A percentile compares a stretch with the other conserved stretches of the same genome.
phyloP scores from a whole-genome alignment of 1,140 invertebrate genomes.

The Manduca sexta region DNA sequence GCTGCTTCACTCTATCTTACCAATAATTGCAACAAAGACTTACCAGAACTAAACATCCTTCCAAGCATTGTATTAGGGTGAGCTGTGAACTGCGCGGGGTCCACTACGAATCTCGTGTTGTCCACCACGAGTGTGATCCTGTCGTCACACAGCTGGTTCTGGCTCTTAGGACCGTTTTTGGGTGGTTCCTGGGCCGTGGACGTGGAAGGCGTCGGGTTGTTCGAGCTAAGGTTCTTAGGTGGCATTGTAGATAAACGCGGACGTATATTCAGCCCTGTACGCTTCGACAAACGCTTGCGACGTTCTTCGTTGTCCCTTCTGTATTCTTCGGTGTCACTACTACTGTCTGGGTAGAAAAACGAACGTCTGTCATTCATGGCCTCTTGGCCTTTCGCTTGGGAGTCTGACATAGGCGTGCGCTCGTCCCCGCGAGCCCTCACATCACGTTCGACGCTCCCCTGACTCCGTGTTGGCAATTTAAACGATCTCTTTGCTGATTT shows the following conservation, averaged over 20 bases:
- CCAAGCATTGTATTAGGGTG: slow-evolving; percentile 96
- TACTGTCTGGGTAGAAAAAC: slow-evolving; percentile 61
- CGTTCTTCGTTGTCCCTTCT: slow-evolving; percentile 52
- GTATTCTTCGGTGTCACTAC: slow-evolving; percentile 64
- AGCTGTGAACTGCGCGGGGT: slow-evolving; percentile 91
- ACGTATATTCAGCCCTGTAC: slow-evolving; percentile 40
- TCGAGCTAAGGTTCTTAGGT: slow-evolving; percentile 41
- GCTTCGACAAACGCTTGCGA: slow-evolving; percentile 56
- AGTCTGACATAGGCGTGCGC: slow-evolving; percentile 58
- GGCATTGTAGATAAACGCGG: slow-evolving; percentile 37
- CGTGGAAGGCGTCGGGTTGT: slow-evolving; percentile 44
- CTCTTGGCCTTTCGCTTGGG: slow-evolving; percentile 49
- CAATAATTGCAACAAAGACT: slow-evolving; percentile 12
- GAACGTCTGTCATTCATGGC: slow-evolving; percentile 57
- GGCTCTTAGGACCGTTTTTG: slow-evolving; percentile 44
- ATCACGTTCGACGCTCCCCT: slow-evolving; percentile 44
- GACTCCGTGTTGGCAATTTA: slow-evolving; percentile 11
- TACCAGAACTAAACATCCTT: slow-evolving; percentile 96
- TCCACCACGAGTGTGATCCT: slow-evolving; percentile 94
- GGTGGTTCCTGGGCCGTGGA: slow-evolving; percentile 48
- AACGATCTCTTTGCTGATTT: slow-evolving; percentile 3
- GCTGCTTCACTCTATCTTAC: no score
- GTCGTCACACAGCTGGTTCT: slow-evolving; percentile 76
- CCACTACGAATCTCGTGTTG: slow-evolving; percentile 93
- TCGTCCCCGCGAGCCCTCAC: slow-evolving; percentile 50